These are phyloP conservation scores for Gortyna flavago DNA, from an alignment of 2,888 invertebrate genomes.

Conservation along the genomic window DNA sequence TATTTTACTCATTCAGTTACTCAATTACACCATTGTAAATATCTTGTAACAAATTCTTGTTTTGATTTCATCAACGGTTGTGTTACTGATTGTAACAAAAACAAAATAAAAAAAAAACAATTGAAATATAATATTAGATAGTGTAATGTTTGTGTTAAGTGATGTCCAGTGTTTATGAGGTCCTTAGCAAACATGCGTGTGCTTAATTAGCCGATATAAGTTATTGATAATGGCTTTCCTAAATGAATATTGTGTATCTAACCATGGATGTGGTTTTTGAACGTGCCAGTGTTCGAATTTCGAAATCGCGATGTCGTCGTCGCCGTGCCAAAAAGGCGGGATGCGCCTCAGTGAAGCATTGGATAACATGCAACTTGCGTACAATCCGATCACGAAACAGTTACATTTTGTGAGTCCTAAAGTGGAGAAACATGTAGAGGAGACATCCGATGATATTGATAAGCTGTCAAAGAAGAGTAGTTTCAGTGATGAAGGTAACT, in stretches of 20 bases:
- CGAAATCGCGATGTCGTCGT: conserved; percentile 80
- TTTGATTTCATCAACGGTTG: conserved; percentile 54
- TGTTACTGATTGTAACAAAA: conserved; percentile 63
- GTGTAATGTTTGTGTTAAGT: conserved; percentile 58
- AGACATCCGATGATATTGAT: conserved; percentile 82
- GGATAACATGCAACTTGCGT: conserved; percentile 93
- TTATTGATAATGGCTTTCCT: conserved; percentile 72
- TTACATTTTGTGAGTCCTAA: conserved; percentile 91
- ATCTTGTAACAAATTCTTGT: conserved; percentile 52
- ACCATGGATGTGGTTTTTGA: conserved; percentile 78
- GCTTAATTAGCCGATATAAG: conserved; percentile 41
- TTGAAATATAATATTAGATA: conserved; percentile 51
- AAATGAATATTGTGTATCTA: conserved; percentile 65
- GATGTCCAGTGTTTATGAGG: conserved; percentile 46
- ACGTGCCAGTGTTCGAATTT: conserved; percentile 68
- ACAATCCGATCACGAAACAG: conserved; percentile 93
- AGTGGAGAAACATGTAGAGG: conserved; percentile 79
- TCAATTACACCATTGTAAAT: conserved; percentile 50
- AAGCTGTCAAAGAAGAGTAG: conserved; percentile 88
- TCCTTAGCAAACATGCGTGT: conserved; percentile 48
- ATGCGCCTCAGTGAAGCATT: conserved; percentile 92
- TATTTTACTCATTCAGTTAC: conserved; percentile 27
- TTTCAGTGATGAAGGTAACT: conserved; percentile 88
- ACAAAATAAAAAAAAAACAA: conserved; percentile 63
- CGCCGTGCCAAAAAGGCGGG: conserved; percentile 88